Conservation (phyloP, 2,797 vertebrate species). For the Myioborus melanocephalus region DNA sequence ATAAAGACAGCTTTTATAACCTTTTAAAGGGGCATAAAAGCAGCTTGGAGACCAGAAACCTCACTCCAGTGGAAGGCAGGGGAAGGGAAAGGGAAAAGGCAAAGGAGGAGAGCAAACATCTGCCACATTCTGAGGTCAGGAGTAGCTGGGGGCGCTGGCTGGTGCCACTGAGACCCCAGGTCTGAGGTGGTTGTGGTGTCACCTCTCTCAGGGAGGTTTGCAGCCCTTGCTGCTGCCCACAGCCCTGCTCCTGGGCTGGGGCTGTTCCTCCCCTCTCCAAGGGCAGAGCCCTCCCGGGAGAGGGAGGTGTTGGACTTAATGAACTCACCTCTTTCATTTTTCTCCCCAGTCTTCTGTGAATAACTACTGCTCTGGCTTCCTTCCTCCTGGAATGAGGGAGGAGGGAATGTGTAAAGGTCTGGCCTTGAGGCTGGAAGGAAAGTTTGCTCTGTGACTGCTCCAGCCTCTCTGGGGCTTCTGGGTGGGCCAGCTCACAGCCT, state of each 20-base stretch:
- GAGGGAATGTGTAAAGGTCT: not conserved
- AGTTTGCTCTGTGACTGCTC: not conserved
- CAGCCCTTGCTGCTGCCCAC: not conserved
- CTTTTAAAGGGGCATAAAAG: slow-evolving; percentile 65
- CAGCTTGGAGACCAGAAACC: slow-evolving; percentile 40
- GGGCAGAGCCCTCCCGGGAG: not conserved
- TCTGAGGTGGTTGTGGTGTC: not conserved
- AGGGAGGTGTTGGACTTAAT: not conserved
- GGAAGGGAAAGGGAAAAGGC: not conserved
- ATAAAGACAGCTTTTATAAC: slow-evolving; percentile 67
- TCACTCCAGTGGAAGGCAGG: not conserved
- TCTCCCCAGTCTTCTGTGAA: not conserved
- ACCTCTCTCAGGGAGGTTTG: rapidly evolving
- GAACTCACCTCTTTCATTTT: not conserved
- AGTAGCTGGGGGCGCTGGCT: rapidly evolving
- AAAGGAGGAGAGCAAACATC: not conserved
- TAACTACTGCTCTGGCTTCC: not conserved
- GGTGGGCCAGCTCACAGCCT: not conserved
- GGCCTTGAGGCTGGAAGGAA: not conserved
- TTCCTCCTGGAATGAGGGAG: not conserved
- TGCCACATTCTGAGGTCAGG: not conserved
- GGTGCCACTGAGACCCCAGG: not conserved
- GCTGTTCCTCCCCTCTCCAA: not conserved
- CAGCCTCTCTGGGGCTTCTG: not conserved
- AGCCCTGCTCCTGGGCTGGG: not conserved